These are phyloP conservation scores for Girardinus metallicus DNA, from an alignment of 2,797 vertebrate species.

Conservation along the genomic window DNA sequence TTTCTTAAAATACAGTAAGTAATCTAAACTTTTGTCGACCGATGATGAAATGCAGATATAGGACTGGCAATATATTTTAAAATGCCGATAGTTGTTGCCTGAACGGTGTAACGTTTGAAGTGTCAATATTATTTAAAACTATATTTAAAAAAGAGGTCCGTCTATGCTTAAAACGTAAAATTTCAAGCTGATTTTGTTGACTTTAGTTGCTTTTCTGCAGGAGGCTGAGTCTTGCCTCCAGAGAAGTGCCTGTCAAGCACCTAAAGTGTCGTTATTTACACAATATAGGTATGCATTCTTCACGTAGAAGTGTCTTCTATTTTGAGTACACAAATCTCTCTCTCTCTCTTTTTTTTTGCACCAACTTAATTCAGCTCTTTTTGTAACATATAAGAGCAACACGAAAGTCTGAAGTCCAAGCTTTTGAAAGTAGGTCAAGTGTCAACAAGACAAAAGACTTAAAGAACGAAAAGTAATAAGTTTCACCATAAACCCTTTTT, in stretches of 20 bases:
- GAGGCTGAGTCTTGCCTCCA: conserved; percentile 40
- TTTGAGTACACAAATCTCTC: not conserved
- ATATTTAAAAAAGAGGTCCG: not conserved
- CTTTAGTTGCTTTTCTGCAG: conserved; percentile 45
- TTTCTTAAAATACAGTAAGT: conserved; percentile 66
- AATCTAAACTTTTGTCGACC: not conserved
- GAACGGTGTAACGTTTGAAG: not conserved
- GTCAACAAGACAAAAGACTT: conserved; percentile 6
- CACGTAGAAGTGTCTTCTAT: not conserved
- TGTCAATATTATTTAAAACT: not conserved
- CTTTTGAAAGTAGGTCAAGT: conserved; percentile 8
- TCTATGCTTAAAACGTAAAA: not conserved
- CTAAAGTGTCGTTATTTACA: conserved; percentile 70
- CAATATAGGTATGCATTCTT: conserved; percentile 65
- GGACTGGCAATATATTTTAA: not conserved
- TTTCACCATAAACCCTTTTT: conserved; percentile 19
- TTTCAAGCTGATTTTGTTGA: not conserved
- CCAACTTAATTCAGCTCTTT: not conserved
- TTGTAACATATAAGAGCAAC: not conserved
- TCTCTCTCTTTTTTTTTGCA: not conserved
- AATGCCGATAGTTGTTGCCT: not conserved
- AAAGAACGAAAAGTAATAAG: not conserved
- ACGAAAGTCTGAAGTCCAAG: conserved; percentile 32
- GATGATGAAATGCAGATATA: not conserved
- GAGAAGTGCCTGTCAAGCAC: conserved; percentile 71